phyloP scores from a whole-genome alignment of 1,140 invertebrate genomes.

The Drosophila biarmipes region DNA sequence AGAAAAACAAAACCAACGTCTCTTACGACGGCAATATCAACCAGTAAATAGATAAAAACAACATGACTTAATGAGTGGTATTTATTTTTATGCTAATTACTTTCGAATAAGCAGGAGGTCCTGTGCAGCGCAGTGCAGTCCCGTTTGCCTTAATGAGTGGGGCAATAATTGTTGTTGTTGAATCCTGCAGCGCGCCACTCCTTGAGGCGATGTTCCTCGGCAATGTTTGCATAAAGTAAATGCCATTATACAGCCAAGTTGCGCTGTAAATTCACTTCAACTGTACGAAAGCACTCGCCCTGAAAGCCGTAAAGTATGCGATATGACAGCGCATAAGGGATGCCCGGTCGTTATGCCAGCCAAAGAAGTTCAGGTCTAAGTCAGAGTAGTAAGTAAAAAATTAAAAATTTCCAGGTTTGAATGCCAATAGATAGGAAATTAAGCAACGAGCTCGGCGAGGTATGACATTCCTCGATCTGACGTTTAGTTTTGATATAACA shows the following conservation, averaged over 20 bases:
- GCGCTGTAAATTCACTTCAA: slow-evolving; percentile 75
- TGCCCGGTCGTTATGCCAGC: slow-evolving; percentile 9
- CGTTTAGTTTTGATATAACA: too few species aligned
- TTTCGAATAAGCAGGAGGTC: slow-evolving; percentile 67
- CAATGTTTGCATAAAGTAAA: slow-evolving; percentile 72
- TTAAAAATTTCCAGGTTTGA: too few species aligned
- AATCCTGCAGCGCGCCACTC: slow-evolving; percentile 22
- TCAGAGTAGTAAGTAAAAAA: too few species aligned
- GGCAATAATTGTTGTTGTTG: slow-evolving; percentile 61
- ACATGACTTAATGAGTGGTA: slow-evolving; percentile 82
- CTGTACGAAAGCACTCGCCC: slow-evolving; percentile 77
- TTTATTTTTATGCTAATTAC: slow-evolving; percentile 83
- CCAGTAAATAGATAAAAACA: slow-evolving; percentile 79
- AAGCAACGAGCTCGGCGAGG: too few species aligned
- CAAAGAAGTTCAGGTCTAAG: too few species aligned
- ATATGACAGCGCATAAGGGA: slow-evolving; percentile 76
- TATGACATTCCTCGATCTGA: too few species aligned
- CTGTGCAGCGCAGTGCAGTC: slow-evolving; percentile 16
- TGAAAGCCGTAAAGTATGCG: slow-evolving; percentile 77
- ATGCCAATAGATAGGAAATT: too few species aligned
- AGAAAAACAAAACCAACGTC: slow-evolving; percentile 25
- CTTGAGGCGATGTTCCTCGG: slow-evolving; percentile 18
- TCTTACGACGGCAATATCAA: slow-evolving; percentile 60
- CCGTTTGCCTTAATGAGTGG: slow-evolving; percentile 63
- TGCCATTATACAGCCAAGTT: slow-evolving; percentile 77